These are phyloP conservation scores for Trachelus stipa DNA, from an alignment of 2,888 invertebrate genomes.

Conservation along the genomic window DNA sequence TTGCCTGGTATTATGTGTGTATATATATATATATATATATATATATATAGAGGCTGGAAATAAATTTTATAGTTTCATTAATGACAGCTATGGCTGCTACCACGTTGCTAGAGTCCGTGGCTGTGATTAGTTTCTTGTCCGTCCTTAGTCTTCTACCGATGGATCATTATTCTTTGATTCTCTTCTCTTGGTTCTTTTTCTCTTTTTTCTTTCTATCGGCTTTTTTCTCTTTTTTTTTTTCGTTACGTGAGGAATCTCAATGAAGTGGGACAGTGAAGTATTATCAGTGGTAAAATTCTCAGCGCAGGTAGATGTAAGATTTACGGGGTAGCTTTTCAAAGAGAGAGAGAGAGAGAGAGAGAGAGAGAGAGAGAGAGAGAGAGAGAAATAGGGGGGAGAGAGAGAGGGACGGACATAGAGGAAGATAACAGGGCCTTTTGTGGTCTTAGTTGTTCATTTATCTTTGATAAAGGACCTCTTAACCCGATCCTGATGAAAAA, in stretches of 20 bases:
- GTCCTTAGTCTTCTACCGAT: not conserved
- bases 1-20: too few relatives aligned
- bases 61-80: not conserved
- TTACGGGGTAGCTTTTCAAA: not conserved
- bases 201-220: too few relatives aligned
- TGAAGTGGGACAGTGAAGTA: not conserved
- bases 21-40: too few relatives aligned
- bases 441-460: conserved; percentile 21
- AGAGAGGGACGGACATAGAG: not conserved
- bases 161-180: not conserved
- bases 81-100: not conserved
- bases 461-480: conserved; percentile 23
- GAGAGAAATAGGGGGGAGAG: too few relatives aligned
- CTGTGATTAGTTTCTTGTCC: not conserved
- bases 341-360: not conserved
- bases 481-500: conserved; percentile 24
- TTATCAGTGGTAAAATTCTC: not conserved
- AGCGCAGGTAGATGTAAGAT: not conserved
- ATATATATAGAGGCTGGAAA: not conserved
- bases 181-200: not conserved
- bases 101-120: not conserved
- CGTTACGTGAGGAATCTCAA: not conserved
- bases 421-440: conserved; percentile 11
- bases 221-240: not conserved
- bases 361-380: too few relatives aligned